phyloP scores from a whole-genome alignment of 2,113 vertebrate species.

The Toxostoma redivivum region DNA sequence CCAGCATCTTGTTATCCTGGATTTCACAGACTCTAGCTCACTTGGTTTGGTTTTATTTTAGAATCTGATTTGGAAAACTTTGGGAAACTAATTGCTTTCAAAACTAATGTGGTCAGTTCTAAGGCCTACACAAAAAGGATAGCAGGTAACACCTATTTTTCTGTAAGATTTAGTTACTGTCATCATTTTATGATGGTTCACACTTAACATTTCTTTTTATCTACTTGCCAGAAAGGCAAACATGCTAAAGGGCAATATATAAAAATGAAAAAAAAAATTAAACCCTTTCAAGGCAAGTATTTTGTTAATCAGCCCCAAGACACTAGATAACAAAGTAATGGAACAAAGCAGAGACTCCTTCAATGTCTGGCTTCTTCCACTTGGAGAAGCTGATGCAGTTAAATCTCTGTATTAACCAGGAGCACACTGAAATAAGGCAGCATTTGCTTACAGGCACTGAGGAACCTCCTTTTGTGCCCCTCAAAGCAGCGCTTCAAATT shows the following conservation, averaged over 20 bases:
- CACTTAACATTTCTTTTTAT: not conserved
- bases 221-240: not conserved
- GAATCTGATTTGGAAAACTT: not conserved
- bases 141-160: not conserved
- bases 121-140: not conserved
- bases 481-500: not conserved
- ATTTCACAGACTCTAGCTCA: not conserved
- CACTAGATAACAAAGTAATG: not conserved
- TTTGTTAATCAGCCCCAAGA: not conserved
- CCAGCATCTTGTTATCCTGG: not conserved
- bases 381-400: conserved; percentile 14
- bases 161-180: not conserved
- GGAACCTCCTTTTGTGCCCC: not conserved
- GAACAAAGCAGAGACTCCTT: conserved; percentile 8
- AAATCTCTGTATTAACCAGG: conserved; percentile 21
- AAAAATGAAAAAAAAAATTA: not conserved
- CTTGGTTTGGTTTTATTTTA: not conserved
- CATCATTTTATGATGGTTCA: not conserved
- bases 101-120: not conserved
- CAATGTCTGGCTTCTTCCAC: not conserved
- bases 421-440: not conserved
- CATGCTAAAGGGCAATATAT: not conserved
- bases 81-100: not conserved
- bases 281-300: not conserved
- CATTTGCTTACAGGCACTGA: conserved; percentile 23